These are phyloP conservation scores for Pseudorasbora parva DNA, from an alignment of 2,113 vertebrate genomes.

Conservation along the genomic window DNA sequence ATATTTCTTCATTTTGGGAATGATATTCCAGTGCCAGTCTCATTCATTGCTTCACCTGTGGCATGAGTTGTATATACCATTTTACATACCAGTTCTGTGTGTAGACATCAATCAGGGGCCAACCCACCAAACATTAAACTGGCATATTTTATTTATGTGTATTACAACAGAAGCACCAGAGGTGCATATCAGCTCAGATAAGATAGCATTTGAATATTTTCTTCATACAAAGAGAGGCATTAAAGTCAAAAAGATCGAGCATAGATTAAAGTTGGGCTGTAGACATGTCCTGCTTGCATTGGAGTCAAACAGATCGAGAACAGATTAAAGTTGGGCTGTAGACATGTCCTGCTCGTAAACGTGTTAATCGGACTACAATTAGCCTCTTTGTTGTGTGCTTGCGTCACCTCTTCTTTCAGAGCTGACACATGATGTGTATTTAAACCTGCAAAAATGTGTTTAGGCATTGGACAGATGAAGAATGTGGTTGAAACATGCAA, in stretches of 20 bases:
- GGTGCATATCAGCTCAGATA: background rate
- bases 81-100: background rate
- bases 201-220: background rate
- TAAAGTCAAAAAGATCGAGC: background rate
- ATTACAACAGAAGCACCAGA: background rate
- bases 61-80: background rate
- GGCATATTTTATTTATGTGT: background rate
- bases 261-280: background rate
- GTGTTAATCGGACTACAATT: background rate
- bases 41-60: background rate
- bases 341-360: background rate
- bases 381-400: background rate
- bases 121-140: background rate
- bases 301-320: no score
- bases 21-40: slow-evolving; percentile 9
- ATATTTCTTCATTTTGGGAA: slow-evolving; percentile 33
- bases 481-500: no score
- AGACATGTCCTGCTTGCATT: background rate
- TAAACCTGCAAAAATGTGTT: no score
- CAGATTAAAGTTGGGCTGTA: no score
- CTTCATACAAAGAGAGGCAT: background rate
- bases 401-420: background rate
- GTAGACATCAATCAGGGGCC: background rate
- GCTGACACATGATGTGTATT: background rate
- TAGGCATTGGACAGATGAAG: no score